A percentile compares a stretch with the other conserved stretches of the same genome.
These are phyloP conservation scores for Sinonovacula constricta DNA, from an alignment of 1,140 invertebrate genomes.

Conservation along the genomic window DNA sequence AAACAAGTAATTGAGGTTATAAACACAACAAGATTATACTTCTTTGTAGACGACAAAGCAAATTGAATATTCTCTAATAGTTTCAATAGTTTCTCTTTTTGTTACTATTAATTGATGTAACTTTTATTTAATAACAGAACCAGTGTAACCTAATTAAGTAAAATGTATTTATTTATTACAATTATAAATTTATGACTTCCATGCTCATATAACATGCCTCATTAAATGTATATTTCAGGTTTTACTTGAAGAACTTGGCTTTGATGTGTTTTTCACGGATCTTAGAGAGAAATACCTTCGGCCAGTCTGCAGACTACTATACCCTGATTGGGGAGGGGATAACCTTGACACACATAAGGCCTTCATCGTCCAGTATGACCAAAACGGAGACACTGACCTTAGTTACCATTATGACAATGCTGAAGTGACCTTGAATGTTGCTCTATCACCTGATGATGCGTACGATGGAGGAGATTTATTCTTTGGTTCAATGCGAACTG, in stretches of 20 bases:
- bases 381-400: conserved; percentile 76
- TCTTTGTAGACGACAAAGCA: no score
- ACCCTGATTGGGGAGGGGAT: conserved; percentile 72
- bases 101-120: conserved; percentile 1
- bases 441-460: conserved; percentile 65
- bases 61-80: no score
- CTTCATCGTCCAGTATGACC: conserved; percentile 78
- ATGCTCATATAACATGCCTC: neutral
- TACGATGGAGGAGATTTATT: conserved; percentile 77
- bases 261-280: conserved; percentile 76
- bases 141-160: neutral
- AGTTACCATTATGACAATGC: conserved; percentile 80
- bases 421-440: conserved; percentile 79
- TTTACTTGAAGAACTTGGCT: conserved; percentile 78
- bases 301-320: conserved; percentile 74
- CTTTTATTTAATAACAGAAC: neutral
- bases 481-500: conserved; percentile 75
- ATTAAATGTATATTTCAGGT: conserved; percentile 63
- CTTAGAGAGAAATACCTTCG: conserved; percentile 75
- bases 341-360: conserved; percentile 79
- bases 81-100: no score
- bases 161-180: neutral
- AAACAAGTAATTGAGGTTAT: no score
- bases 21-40: no score
- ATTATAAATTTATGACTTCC: neutral